These are phyloP conservation scores for Coturnix japonica DNA, from an alignment of 2,113 vertebrate genomes.

Conservation along the genomic window DNA sequence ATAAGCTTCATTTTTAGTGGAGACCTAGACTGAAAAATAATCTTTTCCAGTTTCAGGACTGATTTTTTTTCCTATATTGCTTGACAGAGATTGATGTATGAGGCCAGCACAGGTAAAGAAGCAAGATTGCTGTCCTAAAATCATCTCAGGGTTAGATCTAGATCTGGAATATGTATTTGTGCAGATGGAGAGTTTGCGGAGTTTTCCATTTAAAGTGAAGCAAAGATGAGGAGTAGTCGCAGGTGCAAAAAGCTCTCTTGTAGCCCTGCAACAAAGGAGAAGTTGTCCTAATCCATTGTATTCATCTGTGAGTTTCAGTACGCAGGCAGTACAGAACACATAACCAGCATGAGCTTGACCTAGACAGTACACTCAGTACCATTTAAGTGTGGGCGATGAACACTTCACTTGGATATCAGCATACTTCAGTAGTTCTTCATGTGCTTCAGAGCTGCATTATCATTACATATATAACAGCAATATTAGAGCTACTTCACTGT, in stretches of 20 bases:
- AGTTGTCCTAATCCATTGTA: not conserved
- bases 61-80: not conserved
- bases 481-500: not conserved
- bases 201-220: not conserved
- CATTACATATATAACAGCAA: not conserved
- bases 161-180: not conserved
- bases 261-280: not conserved
- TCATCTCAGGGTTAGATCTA: not conserved
- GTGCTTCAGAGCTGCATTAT: not conserved
- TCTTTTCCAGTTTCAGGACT: not conserved
- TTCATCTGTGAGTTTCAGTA: not conserved
- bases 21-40: not conserved
- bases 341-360: not conserved
- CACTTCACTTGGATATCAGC: not conserved
- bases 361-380: not conserved
- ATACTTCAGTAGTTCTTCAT: not conserved
- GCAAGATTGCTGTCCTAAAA: not conserved
- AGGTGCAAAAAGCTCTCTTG: not conserved
- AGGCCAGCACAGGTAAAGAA: not conserved
- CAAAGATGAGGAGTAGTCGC: not conserved
- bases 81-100: not conserved
- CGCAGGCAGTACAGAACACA: not conserved
- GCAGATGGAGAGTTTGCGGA: not conserved
- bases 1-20: not conserved
- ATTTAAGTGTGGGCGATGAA: not conserved